Evolutionary conservation across 2,797 vertebrate genomes (phyloP), one percentile per base, ranked within the genome.

Genomic region (Notamacropus eugenii): DNA sequence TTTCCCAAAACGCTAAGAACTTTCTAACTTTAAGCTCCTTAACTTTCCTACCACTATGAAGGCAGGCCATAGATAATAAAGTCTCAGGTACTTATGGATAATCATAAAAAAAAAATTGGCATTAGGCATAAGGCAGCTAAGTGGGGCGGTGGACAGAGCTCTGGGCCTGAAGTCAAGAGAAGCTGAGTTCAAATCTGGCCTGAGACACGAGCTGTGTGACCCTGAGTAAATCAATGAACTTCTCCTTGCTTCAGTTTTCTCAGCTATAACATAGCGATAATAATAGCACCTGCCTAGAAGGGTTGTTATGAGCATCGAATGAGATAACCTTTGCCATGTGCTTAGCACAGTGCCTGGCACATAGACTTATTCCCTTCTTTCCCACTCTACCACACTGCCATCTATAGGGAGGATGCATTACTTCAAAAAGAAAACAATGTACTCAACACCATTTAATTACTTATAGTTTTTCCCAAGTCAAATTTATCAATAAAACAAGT

Each of bases 1-100:
- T 58, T 54, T 95, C 55, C 87, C 46, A 93, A 19, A 94, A 95
- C 67, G 56, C 92, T 96, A 96, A 54, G 0, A 40, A 55, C 62
- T 96, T 56, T 67, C 74, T 93, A 92, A 90, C 91, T 93, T 59
- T 93, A 97, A 96, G 24, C 58, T 91, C 94, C 94, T 91, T 62
- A 94, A 95, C 14, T 94, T 95, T 52, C 29, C 94, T 95, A 91
- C 24, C 34, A 93, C 40, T 94, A 52, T 9, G 59, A 93, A 31
- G 94, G 82, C 34, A 96, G 31, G 14, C 74, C 22, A 12, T 50
- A 5, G 24, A 87, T 87, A 46, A 46, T 46, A 50, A 87, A 27
- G 9, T 50, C 8, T 87, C 74, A 50, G 40, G 22, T 87, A 46
- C 22, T 50, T 46, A 22, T 87, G 74, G 3, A 50, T 50, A 11